Evolutionary conservation across 2,888 invertebrate species (phyloP).

Genomic region (Philonicus albiceps): DNA sequence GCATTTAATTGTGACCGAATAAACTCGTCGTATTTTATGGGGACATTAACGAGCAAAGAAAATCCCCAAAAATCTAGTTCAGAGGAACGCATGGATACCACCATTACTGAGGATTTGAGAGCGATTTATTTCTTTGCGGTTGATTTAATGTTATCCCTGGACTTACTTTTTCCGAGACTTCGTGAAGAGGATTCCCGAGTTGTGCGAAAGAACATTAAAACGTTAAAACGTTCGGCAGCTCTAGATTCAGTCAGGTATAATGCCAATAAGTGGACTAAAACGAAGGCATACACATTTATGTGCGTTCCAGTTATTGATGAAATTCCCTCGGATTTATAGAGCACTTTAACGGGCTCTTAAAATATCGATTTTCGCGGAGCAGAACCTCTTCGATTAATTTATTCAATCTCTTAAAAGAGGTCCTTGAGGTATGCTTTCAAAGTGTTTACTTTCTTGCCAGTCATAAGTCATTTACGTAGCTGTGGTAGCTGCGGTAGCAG

Average conservation of each 20-base stretch:
- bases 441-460: not conserved
- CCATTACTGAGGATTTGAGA: slow-evolving; percentile 10
- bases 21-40: slow-evolving; percentile 1
- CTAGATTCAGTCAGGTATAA: not conserved
- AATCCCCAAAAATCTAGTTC: slow-evolving; percentile 16
- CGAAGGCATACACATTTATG: not conserved
- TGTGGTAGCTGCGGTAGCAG: not conserved
- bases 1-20: not conserved
- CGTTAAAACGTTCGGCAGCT: not conserved
- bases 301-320: not conserved
- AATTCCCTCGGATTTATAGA: not conserved
- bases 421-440: not conserved
- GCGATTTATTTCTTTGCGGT: slow-evolving; percentile 2
- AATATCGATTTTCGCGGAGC: not conserved
- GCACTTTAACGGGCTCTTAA: not conserved
- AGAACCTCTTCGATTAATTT: not conserved
- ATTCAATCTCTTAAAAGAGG: not conserved
- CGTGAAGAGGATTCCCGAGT: not conserved
- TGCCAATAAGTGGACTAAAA: not conserved
- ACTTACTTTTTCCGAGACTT: not conserved
- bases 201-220: not conserved
- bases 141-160: slow-evolving; percentile 12
- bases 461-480: not conserved
- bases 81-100: not conserved
- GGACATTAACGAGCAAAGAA: not conserved